Conservation (phyloP, 1,140 invertebrate species). For the Cepaea nemoralis region DNA sequence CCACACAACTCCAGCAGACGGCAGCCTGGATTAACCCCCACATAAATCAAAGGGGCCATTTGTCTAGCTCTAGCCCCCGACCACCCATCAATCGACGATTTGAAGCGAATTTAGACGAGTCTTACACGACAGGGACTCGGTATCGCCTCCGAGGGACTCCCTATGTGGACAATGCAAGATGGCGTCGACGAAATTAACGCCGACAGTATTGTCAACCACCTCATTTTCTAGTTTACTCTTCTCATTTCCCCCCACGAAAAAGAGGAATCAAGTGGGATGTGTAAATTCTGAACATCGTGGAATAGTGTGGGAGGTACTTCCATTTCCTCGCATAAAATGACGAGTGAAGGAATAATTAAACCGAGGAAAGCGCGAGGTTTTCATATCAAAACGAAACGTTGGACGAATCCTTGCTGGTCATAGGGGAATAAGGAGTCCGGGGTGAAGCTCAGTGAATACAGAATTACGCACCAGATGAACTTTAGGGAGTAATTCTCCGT, state of each 20-base stretch:
- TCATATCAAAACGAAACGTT: not conserved
- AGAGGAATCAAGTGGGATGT: slow-evolving; percentile 16
- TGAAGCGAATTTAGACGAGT: slow-evolving; percentile 38
- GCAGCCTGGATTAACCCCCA: slow-evolving; percentile 6
- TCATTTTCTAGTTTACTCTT: slow-evolving; percentile 24
- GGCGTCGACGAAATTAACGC: not conserved
- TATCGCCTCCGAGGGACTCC: not conserved
- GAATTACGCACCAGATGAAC: slow-evolving; percentile 15
- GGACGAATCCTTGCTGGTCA: not conserved
- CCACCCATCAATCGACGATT: slow-evolving; percentile 37
- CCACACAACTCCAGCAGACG: not conserved
- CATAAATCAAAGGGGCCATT: slow-evolving; percentile 42
- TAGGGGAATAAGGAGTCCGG: not conserved
- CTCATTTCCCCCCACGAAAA: not conserved
- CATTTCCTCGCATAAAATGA: not conserved
- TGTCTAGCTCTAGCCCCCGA: slow-evolving; percentile 17
- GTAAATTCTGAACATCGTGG: not conserved
- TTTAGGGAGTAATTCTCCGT: slow-evolving; percentile 22
- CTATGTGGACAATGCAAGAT: not conserved
- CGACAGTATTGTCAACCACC: slow-evolving; percentile 4
- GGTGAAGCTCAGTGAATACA: not conserved
- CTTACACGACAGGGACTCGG: slow-evolving; percentile 27
- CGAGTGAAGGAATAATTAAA: slow-evolving; percentile 18
- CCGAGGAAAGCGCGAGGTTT: not conserved
- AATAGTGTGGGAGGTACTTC: not conserved